A percentile compares a stretch with the other conserved stretches of the same genome.
phyloP scores from a whole-genome alignment of 2,113 vertebrate genomes.

The Bos indicus region DNA sequence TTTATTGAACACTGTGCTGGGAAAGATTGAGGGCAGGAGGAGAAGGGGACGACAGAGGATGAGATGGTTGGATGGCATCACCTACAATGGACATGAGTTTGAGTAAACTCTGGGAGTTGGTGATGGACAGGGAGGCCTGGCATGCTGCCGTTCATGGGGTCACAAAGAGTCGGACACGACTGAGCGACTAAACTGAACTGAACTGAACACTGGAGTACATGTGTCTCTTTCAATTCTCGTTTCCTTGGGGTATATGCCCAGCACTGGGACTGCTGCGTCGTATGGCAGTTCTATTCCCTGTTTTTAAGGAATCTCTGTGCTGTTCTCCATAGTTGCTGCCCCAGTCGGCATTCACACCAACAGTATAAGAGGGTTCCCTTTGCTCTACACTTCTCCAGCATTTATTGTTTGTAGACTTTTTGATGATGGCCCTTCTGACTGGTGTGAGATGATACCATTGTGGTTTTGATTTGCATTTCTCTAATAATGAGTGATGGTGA shows the following conservation, averaged over 20 bases:
- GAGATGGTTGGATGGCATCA: background rate
- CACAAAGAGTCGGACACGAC: fast-evolving
- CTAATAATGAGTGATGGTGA: background rate
- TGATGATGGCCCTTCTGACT: background rate
- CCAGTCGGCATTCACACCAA: background rate
- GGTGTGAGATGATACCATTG: background rate
- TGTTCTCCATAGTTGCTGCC: background rate
- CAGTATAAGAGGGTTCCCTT: background rate
- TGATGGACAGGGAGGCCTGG: background rate
- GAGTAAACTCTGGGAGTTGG: background rate
- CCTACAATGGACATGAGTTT: background rate
- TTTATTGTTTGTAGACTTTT: background rate
- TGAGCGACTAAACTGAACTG: background rate
- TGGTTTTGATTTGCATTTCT: background rate
- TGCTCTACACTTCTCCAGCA: background rate
- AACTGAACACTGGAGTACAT: background rate
- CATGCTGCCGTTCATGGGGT: fast-evolving
- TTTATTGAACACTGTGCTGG: background rate
- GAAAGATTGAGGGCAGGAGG: background rate
- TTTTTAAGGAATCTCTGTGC: background rate
- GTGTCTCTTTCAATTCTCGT: background rate
- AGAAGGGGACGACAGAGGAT: background rate
- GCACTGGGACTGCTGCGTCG: background rate
- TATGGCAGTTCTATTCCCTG: background rate
- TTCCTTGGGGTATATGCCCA: background rate